These are phyloP conservation scores for Osmoderma eremita DNA, from an alignment of 2,888 invertebrate species.

Conservation along the genomic window DNA sequence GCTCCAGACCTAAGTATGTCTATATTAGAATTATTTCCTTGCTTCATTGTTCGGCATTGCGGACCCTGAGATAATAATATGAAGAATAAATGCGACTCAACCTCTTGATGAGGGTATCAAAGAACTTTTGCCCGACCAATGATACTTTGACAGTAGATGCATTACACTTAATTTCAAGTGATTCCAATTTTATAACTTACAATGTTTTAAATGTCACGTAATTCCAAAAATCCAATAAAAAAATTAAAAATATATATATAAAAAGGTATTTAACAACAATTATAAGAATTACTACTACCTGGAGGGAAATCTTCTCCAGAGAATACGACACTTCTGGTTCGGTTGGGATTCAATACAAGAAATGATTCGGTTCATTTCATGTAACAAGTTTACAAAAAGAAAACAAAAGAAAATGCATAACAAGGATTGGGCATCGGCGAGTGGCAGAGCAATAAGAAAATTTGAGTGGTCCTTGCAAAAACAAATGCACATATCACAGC, in stretches of 20 bases:
- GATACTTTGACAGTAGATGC: too few relatives aligned
- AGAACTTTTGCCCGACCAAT: too few relatives aligned
- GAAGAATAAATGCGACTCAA: too few relatives aligned
- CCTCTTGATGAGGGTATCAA: too few relatives aligned
- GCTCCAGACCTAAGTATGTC: too few relatives aligned
- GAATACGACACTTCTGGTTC: not conserved
- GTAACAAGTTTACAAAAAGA: constrained; percentile 50
- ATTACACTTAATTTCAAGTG: too few relatives aligned
- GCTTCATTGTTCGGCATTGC: too few relatives aligned
- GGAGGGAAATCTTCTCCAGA: constrained; percentile 43
- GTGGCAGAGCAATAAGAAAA: constrained; percentile 69
- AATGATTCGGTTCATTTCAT: not conserved
- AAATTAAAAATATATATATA: constrained; percentile 41
- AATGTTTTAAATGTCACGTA: too few relatives aligned
- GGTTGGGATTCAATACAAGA: constrained; percentile 6
- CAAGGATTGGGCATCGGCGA: constrained; percentile 61
- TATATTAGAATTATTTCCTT: too few relatives aligned
- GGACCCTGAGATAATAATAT: too few relatives aligned
- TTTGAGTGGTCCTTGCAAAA: constrained; percentile 84
- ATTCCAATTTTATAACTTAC: too few relatives aligned
- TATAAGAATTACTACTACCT: constrained; percentile 41
- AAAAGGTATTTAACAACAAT: constrained; percentile 27
- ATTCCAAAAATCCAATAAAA: constrained; percentile 18
- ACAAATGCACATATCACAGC: constrained; percentile 66
- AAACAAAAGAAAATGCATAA: constrained; percentile 52